These are phyloP conservation scores for cattle (Bos taurus) DNA, from an alignment of 2,113 vertebrate genomes.

Conservation along the genomic window ARS-UCD2.0 NC_037336.1:55748001-55748500, in stretches of 20 bases:
- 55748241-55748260: background rate
- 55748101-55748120: background rate
- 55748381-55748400: too few relatives aligned
- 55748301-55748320: too few relatives aligned
- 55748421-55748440: too few relatives aligned
- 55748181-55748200: background rate
- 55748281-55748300: background rate
- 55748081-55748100: background rate
- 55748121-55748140: background rate
- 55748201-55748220: background rate
- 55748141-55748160: background rate
- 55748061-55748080: too few relatives aligned
- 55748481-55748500: too few relatives aligned
- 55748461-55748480: too few relatives aligned
- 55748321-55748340: too few relatives aligned
- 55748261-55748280: background rate
- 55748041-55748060: background rate
- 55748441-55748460: too few relatives aligned
- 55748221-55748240: background rate
- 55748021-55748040: too few relatives aligned
- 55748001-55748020: background rate
- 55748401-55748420: too few relatives aligned
- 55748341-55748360: too few relatives aligned
- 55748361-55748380: too few relatives aligned
- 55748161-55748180: background rate